Base-by-base conservation (phyloP, 2,113 vertebrate species). In the Alouatta palliata region DNA sequence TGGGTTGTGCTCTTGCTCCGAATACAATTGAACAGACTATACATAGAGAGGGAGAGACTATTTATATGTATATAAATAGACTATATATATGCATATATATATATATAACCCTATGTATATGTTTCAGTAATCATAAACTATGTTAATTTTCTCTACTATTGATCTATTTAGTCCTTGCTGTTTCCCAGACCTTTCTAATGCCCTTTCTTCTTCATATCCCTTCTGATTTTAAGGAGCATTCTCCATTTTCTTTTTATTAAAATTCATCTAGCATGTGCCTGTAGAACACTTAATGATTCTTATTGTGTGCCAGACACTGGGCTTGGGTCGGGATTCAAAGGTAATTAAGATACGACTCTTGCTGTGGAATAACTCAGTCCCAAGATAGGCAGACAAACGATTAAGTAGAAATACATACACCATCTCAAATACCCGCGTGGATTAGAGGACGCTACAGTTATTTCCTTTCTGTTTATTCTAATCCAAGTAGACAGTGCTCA, bases 281-380 rank as follows among this genome's bases (percentile, higher is more conserved):
- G 11, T 25, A 84, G 87, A 91, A 54, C 32, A 94, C 6, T 70
- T 68, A 80, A 52, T 77, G 52, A 93, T 85, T 85, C 79, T 90
- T 32, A 81, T 0, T 85, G 23, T 77, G 32, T 88, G 64, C n/a
- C 75, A 80, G 30, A 73, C 16, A 47, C 54, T 75, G 43, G 49
- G 30, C 73, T 91, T 89, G 70, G 80, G 45, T 70, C 16, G 40
- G 54, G 64, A 45, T 40, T 84, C 52, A 54, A 96, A 93, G 45
- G 37, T 70, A 94, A 96, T 84, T 76, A 80, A 96, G 70, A 89
- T 88, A 35, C n/a, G 37, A 95, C 49, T 77, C 47, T 87, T 90
- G 56, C 10, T 94, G 66, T 96, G 10, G 56, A 92, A 40, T 77
- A 95, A 88, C 58, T 95, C 66, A 77, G n/a, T 92, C 52, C 37